Base-by-base conservation (phyloP, 2,888 invertebrate genomes). In the Phaedon cochleariae region DNA sequence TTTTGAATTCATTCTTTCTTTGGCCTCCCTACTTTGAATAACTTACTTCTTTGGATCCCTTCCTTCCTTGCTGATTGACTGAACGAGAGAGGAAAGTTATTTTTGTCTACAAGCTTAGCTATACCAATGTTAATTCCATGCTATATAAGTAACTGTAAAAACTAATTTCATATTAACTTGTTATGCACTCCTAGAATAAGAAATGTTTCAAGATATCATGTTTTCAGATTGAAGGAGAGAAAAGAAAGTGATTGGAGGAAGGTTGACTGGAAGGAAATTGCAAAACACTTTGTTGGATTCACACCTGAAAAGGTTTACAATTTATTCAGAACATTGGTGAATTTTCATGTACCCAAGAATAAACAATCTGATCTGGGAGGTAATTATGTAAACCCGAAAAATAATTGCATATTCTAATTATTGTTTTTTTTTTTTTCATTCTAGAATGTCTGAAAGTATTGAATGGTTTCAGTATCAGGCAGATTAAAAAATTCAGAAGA, bases 211-310 rank as follows among this genome's bases (percentile, higher is more conserved):
- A n/a, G n/a, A n/a, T n/a, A 26, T 26, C 7, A 26, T n/a, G n/a
- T 55, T 67, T 75, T 22, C 52, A 76, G 76, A 51, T 62, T 77
- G 31, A 31, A 59, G 6, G 51, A 73, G n/a, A 70, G 64, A 5
- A 65, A 68, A 0, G 72, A 72, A 62, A 68, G 41, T 5, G 77
- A 78, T 53, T 76, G 73, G 72, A 68, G 64, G 46, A 34, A 59
- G 1, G 52, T 78, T 3, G 57, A 75, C 54, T 78, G 78, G 78
- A 64, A 68, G 15, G 57, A 70, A 31, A 68, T 75, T 22, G 68
- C 71, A 0, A 55, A 69, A 17, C 34, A 73, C n/a, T 76, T 72
- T 51, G 53, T 67, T 0, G 78, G 77, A 3, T 69, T 73, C 15
- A 74, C 73, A 0, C 41, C 58, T 18, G 10, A 29, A 5, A 73